Percentiles rank a stretch among this genome's conserved stretches.
Conservation (phyloP, 1,140 invertebrate genomes). For the Bombus terrestris region DNA sequence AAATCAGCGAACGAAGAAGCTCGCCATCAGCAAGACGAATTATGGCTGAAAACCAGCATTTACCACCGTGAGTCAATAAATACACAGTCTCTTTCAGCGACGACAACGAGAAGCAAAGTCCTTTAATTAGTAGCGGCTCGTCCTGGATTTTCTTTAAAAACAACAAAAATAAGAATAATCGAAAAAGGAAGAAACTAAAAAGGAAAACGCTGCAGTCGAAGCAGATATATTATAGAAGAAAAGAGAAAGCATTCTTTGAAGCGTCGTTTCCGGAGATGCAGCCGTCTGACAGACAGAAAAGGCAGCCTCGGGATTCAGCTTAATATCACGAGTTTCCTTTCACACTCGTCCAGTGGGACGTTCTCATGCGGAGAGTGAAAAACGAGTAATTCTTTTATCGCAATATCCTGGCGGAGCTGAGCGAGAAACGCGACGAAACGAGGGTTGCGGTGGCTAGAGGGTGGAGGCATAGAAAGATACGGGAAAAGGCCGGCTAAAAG, state of each 20-base stretch:
- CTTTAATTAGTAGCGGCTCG: not conserved
- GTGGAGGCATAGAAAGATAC: conserved; percentile 30
- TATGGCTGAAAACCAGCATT: too few relatives aligned
- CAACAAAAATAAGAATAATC: not conserved
- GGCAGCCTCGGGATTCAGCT: conserved; percentile 47
- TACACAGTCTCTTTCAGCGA: too few relatives aligned
- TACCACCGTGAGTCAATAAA: too few relatives aligned
- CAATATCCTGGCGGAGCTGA: conserved; percentile 61
- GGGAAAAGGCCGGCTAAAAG: conserved; percentile 35
- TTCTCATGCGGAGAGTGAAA: conserved; percentile 53
- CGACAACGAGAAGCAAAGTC: not conserved
- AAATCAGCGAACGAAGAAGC: too few relatives aligned
- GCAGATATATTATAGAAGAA: not conserved
- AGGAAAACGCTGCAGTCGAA: not conserved
- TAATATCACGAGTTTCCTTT: conserved; percentile 63
- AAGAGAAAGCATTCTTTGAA: conserved; percentile 1
- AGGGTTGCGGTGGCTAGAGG: not conserved
- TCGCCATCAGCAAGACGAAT: too few relatives aligned
- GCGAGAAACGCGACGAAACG: conserved; percentile 30
- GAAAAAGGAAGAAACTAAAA: not conserved
- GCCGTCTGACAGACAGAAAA: conserved; percentile 14
- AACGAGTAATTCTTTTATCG: conserved; percentile 66
- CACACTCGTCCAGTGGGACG: conserved; percentile 50
- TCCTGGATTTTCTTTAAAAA: not conserved
- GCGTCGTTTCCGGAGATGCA: conserved; percentile 1